A percentile compares a stretch with the other conserved stretches of the same genome.
Evolutionary conservation across 2,888 invertebrate genomes (phyloP).

Genomic region (Petrolisthes cinctipes): DNA sequence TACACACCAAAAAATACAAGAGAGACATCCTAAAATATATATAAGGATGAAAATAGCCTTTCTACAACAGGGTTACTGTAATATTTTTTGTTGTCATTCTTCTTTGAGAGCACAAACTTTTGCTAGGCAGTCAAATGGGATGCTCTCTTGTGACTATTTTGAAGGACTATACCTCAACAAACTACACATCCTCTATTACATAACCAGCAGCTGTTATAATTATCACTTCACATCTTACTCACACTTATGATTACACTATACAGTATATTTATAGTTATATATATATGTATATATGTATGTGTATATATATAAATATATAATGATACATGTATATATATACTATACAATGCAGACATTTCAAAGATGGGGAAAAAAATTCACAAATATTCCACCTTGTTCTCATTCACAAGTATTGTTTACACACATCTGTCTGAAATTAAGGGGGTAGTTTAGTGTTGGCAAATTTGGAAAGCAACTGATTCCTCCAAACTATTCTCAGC

Average conservation of each 20-base stretch:
- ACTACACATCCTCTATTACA: neutral
- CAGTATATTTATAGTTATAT: slow-evolving; percentile 13
- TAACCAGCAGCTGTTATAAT: slow-evolving; percentile 11
- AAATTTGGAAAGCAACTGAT: too few relatives aligned
- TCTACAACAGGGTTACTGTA: neutral
- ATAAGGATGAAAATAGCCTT: neutral
- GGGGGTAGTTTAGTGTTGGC: too few relatives aligned
- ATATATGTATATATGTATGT: neutral
- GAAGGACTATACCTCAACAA: neutral
- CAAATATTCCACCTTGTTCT: too few relatives aligned
- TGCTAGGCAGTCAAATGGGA: neutral
- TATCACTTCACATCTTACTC: neutral
- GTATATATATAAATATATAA: neutral
- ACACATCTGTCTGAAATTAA: too few relatives aligned
- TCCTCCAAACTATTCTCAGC: too few relatives aligned
- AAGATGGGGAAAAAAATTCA: too few relatives aligned
- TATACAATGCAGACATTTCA: too few relatives aligned
- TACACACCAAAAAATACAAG: neutral
- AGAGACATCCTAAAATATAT: slow-evolving; percentile 15
- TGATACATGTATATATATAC: neutral
- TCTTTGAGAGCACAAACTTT: slow-evolving; percentile 22
- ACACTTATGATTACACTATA: slow-evolving; percentile 30
- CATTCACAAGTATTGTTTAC: too few relatives aligned
- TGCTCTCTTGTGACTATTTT: neutral
- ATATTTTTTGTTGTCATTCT: neutral